Percentiles rank a stretch among this genome's conserved stretches.
These are phyloP conservation scores for Knipowitschia caucasica DNA, from an alignment of 2,797 vertebrate species.

Conservation along the genomic window DNA sequence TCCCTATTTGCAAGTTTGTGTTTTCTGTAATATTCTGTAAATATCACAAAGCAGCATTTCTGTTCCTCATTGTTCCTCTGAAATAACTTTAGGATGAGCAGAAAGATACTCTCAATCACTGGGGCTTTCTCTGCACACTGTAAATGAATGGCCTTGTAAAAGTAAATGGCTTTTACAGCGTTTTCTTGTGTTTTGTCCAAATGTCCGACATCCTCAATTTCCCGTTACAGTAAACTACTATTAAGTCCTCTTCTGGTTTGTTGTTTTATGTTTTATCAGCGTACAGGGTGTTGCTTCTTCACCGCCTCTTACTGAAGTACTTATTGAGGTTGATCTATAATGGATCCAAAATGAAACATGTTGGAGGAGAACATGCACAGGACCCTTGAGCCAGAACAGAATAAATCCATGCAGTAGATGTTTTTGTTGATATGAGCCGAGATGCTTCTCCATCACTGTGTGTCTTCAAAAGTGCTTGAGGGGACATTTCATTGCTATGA, in stretches of 20 bases:
- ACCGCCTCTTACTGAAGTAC: conserved; percentile 9
- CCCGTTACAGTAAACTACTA: conserved; percentile 44
- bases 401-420: conserved; percentile 9
- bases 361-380: conserved; percentile 2
- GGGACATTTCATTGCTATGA: conserved; percentile 7
- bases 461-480: not conserved
- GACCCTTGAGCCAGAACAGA: conserved; percentile 10
- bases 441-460: conserved; percentile 3
- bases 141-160: conserved; percentile 14
- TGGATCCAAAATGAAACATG: conserved; percentile 18
- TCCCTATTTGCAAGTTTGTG: not conserved
- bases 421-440: not conserved
- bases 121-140: conserved; percentile 25
- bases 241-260: conserved; percentile 33
- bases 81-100: not conserved
- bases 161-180: conserved; percentile 19
- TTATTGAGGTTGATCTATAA: conserved; percentile 28
- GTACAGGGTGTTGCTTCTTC: conserved; percentile 19
- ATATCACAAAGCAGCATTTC: not conserved
- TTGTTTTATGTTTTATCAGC: conserved; percentile 20
- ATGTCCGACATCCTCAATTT: conserved; percentile 43
- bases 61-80: not conserved
- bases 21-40: not conserved
- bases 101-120: not conserved
- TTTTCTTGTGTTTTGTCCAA: conserved; percentile 27